These are phyloP conservation scores for Antennarius maculatus DNA, from an alignment of 2,797 vertebrate genomes.

Conservation along the genomic window DNA sequence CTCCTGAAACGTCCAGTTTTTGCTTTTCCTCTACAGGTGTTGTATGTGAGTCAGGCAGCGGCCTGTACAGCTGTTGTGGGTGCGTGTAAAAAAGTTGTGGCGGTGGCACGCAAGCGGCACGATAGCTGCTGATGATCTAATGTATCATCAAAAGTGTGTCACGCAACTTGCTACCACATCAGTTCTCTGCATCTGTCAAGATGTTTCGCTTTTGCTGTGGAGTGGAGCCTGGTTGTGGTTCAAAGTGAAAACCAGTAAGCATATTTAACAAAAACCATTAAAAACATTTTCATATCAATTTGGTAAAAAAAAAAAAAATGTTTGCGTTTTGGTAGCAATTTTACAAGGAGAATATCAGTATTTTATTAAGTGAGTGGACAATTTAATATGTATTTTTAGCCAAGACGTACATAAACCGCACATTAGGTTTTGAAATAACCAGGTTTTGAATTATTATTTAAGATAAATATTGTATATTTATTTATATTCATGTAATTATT, in stretches of 20 bases:
- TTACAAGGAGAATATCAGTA: constrained; percentile 1
- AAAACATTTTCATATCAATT: too few relatives aligned
- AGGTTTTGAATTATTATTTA: too few relatives aligned
- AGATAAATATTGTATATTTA: too few relatives aligned
- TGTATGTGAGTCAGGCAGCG: constrained; percentile 28
- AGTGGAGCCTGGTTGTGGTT: neutral
- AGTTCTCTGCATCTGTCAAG: neutral
- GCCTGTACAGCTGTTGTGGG: neutral
- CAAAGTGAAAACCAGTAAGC: neutral
- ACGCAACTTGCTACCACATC: constrained; percentile 16
- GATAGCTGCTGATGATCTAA: constrained; percentile 1
- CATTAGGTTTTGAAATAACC: too few relatives aligned
- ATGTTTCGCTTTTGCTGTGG: neutral
- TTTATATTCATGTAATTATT: too few relatives aligned
- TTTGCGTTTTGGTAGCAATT: neutral
- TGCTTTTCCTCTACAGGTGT: constrained; percentile 40
- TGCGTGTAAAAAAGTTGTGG: neutral
- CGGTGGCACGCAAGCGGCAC: neutral
- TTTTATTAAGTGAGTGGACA: neutral
- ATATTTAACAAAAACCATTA: too few relatives aligned
- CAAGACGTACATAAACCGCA: constrained; percentile 5
- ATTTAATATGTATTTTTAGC: constrained; percentile 10
- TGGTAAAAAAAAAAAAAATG: too few relatives aligned
- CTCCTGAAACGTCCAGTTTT: neutral
- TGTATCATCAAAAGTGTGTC: constrained; percentile 14